These are phyloP conservation scores for Morpho achilles DNA, from an alignment of 2,888 invertebrate genomes.

Conservation along the genomic window DNA sequence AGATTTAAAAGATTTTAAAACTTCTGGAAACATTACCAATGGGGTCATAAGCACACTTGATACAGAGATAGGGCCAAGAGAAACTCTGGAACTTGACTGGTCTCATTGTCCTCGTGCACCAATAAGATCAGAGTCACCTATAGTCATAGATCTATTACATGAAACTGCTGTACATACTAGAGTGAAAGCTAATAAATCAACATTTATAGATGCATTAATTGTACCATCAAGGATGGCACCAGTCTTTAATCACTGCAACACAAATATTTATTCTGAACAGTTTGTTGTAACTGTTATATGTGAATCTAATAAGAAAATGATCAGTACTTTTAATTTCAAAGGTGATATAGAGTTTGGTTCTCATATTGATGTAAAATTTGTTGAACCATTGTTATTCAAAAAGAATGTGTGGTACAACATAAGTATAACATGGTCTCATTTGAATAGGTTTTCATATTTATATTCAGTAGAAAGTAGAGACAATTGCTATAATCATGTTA, in stretches of 20 bases:
- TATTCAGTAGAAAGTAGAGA: conserved; percentile 67
- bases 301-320: conserved; percentile 55
- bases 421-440: conserved; percentile 59
- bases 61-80: conserved; percentile 40
- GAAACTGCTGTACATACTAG: conserved; percentile 52
- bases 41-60: conserved; percentile 29
- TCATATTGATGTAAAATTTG: conserved; percentile 58
- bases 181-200: conserved; percentile 62
- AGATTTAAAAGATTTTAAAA: conserved; percentile 22
- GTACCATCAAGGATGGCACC: conserved; percentile 68
- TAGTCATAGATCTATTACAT: conserved; percentile 52
- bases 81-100: conserved; percentile 55
- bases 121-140: conserved; percentile 59
- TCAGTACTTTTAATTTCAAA: conserved; percentile 54
- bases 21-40: conserved; percentile 28
- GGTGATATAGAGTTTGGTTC: conserved; percentile 65
- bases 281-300: conserved; percentile 54
- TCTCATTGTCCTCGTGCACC: conserved; percentile 60
- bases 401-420: conserved; percentile 69
- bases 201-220: conserved; percentile 65
- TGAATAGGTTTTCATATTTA: conserved; percentile 44
- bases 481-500: conserved; percentile 47
- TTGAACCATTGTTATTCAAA: conserved; percentile 61
- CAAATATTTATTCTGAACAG: conserved; percentile 60
- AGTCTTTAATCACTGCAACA: conserved; percentile 52